Base-by-base conservation (phyloP, 2,888 invertebrate genomes). In the Aelia acuminata region DNA sequence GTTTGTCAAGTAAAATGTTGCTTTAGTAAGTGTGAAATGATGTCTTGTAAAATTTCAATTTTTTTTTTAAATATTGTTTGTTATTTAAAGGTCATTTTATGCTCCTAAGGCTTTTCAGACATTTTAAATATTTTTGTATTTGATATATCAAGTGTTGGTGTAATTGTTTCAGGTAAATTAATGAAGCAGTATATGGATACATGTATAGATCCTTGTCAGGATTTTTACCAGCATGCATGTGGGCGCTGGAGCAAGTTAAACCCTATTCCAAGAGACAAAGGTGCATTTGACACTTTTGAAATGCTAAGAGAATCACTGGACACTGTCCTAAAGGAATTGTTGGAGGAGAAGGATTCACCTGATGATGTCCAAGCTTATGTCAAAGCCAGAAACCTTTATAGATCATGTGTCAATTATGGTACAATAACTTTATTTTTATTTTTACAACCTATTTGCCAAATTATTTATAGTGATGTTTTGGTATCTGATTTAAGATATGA, bases 271-370 rank as follows among this genome's bases (percentile, higher is more conserved):
- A 95, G 96, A 87, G 98, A 98, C 91, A 96, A 97, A 92, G 95
- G 96, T 11, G 95, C 96, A 8, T 98, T 96, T 92, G 97, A 97
- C 91, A 98, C 97, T 0, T 98, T 98, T 92, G 97, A 97, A 93
- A 96, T 97, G 94, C 93, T 98, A 11, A 94, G 97, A 91, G 97
- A 97, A 93, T 96, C 96, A 91, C 92, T 97, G 84, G 96, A 96
- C 91, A 91, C 93, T 0, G 95, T 96, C 1, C 92, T 97, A 80
- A 94, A 94, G 91, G 94, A 95, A 90, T 92, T 96, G 22, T 92
- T 96, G 48, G 94, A 95, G 90, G 94, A 94, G 90, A 93, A 94
- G 0, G 90, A 91, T 35, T 91, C 47, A 13, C 85, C 7, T 57
- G 88, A 91, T 8, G 93, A 93, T 63, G 92, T 91, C 89, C 95